A percentile compares a stretch with the other conserved stretches of the same genome.
These are phyloP conservation scores for Camponotus vicinus DNA, from an alignment of 1,140 invertebrate species.

Conservation along the genomic window DNA sequence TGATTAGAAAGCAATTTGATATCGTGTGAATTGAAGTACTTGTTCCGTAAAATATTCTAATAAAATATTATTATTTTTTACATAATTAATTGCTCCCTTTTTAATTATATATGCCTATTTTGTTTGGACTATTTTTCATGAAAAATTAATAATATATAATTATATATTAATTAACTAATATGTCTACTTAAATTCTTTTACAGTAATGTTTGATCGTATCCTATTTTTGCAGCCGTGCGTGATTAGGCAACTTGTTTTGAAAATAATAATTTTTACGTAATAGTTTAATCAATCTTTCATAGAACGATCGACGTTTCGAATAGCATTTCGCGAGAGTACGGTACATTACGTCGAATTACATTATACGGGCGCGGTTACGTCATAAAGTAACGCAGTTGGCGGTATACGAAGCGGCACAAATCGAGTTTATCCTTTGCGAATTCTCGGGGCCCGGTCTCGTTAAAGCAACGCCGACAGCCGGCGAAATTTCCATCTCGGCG, in stretches of 20 bases:
- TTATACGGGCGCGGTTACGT: constrained; percentile 46
- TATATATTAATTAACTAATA: neutral
- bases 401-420: constrained; percentile 50
- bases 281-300: neutral
- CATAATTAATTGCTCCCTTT: neutral
- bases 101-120: neutral
- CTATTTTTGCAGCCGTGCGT: neutral
- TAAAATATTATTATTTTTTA: neutral
- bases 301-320: neutral
- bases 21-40: neutral
- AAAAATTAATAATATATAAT: too few species aligned
- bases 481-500: constrained; percentile 52
- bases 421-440: constrained; percentile 63
- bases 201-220: neutral
- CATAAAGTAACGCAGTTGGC: constrained; percentile 54
- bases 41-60: neutral
- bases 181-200: neutral
- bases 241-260: neutral
- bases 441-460: constrained; percentile 39
- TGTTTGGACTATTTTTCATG: too few species aligned
- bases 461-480: constrained; percentile 51
- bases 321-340: neutral
- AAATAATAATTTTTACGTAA: neutral
- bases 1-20: neutral
- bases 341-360: constrained; percentile 48